Conservation (phyloP, 2,888 invertebrate genomes). For the Itoplectis maculator region DNA sequence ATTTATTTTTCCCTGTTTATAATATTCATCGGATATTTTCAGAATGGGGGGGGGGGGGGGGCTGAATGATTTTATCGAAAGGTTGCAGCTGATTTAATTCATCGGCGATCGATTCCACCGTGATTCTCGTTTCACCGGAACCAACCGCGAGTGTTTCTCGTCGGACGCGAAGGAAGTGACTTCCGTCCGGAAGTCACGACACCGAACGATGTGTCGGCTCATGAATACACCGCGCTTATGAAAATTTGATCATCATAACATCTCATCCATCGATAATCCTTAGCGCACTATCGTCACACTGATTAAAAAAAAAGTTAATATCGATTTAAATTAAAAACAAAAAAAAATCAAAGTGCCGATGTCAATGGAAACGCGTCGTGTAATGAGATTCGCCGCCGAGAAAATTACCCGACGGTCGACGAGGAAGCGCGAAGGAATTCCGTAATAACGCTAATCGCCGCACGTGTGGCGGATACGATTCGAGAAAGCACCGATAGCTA, state of each 20-base stretch:
- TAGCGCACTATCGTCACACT: neutral
- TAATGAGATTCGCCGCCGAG: neutral
- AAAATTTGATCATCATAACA: neutral
- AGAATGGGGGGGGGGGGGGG: too few species aligned
- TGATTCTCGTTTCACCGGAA: neutral
- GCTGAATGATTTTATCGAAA: neutral
- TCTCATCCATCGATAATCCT: neutral
- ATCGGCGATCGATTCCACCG: neutral
- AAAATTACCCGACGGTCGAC: neutral
- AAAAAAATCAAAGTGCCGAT: neutral
- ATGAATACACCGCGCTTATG: slow-evolving; percentile 3
- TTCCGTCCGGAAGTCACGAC: slow-evolving; percentile 60
- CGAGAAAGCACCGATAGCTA: neutral
- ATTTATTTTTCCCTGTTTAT: neutral
- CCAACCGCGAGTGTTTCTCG: slow-evolving; percentile 1
- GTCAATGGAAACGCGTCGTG: neutral
- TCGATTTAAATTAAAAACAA: neutral
- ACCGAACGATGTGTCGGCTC: slow-evolving; percentile 20
- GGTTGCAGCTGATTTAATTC: too few species aligned
- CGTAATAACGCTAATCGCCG: slow-evolving; percentile 17
- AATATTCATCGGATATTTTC: too few species aligned
- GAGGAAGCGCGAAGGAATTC: slow-evolving; percentile 14
- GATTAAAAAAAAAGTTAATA: slow-evolving; percentile 1
- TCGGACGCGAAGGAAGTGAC: slow-evolving; percentile 30
- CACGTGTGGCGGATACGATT: slow-evolving; percentile 12